Evolutionary conservation across 2,113 vertebrate genomes (phyloP), one percentile per base, ranked within the genome.

Genomic region (Equus quagga): DNA sequence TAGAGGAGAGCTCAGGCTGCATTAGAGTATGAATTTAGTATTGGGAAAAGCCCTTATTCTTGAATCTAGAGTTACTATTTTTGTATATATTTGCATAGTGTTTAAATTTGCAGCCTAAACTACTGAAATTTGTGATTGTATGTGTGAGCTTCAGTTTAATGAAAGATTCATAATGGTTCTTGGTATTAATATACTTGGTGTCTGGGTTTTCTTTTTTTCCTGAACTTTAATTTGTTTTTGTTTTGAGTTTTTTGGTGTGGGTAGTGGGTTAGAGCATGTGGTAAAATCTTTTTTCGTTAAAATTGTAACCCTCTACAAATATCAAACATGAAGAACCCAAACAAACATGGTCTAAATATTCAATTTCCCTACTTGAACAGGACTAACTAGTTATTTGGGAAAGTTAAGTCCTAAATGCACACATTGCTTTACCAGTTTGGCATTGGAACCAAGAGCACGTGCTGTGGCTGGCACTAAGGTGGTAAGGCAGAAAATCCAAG

Each of bases 41-140:
- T 97, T 91, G 97, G 98, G 97, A 92, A 97, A 94, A 94, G 95
- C 97, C 96, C 97, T 98, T 96, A 93, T 98, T 98, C 98, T 98
- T 98, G 97, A 97, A 98, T 98, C 97, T 98, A 98, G 98, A 98
- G 97, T 98, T 97, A 97, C 98, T 98, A 98, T 98, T 98, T 98
- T 98, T 98, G 98, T 98, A 98, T 96, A 98, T 98, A 98, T 98
- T 98, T 98, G 97, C 98, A 98, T 98, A 97, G 98, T 97, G 97
- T 98, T 98, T 98, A 98, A 98, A 98, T 97, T 98, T 98, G 98
- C 98, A 98, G 98, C 98, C 97, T 98, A 98, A 98, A 99, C 98
- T 99, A 99, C 98, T 99, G 99, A 99, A 98, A 98, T 97, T 97
- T 98, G 98, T 98, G 98, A 98, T 97, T 99, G 98, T 98, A 98